Base-by-base conservation (phyloP, 1,140 invertebrate species). In the Zaprionus lachaisei region DNA sequence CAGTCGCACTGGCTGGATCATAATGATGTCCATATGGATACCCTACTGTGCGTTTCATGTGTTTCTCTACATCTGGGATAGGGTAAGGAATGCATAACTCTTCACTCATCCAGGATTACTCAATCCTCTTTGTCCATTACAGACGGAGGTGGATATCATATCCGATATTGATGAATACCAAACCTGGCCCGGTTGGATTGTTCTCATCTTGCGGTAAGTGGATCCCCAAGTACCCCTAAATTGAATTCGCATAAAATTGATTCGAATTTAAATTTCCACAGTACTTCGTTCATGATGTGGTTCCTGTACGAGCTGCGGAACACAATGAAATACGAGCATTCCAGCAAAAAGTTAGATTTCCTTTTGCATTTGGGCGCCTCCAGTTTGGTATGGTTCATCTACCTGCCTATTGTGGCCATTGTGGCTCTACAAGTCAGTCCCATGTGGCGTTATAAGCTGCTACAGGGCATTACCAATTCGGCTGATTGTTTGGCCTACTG, bases 321-420 rank as follows among this genome's bases (percentile, higher is more conserved):
- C 80, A 98, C 98, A 2, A 98, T 98, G 97, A 94, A 96, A 63
- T 97, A 98, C 78, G 97, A 98, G 92, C 97, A 98, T 93, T 98
- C 98, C 92, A 96, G 95, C 89, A 96, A 97, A 79, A 98, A 98
- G 93, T 94, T 98, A 9, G 96, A 98, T 91, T 99, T 99, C 93
- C 95, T 98, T 51, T 95, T 99, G 55, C 98, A 99, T 93, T 99
- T 99, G 93, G 98, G 98, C 55, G 98, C 98, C 41, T 99, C 98
- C 24, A 98, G 98, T 79, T 94, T 99, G 41, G 98, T 99, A 17
- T 99, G 99, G 99, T 99, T 99, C 90, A 98, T 99, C 77, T 99
- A 99, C 93, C 94, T 99, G 75, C 98, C 98, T 9, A 96, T 99
- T 47, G 96, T 99, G 77, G 98, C 98, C 54, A 95, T 99, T 56